Evolutionary conservation across 2,888 invertebrate genomes (phyloP), one percentile per base, ranked within the genome.

Genomic region (Hecatera dysodea): DNA sequence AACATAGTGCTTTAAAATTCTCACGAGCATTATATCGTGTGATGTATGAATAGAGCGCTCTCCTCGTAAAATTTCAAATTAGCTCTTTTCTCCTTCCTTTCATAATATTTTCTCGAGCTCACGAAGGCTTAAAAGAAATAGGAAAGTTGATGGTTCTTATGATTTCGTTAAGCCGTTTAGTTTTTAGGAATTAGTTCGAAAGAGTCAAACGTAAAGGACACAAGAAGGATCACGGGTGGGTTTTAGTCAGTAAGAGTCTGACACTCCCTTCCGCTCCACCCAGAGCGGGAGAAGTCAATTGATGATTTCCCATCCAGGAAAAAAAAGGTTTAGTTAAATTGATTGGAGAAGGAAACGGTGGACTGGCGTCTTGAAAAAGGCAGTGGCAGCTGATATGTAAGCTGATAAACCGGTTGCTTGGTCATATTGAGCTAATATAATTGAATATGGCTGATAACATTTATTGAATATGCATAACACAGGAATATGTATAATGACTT

Each of bases 41-140:
- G 61, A 76, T 72, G 67, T 73, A 77, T 80, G 78, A 80, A 78
- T 67, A 64, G 66, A 71, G 62, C 22, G 67, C 22, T 60, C 62
- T 67, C n/a, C 55, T 67, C 67, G 64, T 75, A 69, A 80, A 76
- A 82, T 78, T 80, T 86, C 33, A 85, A 77, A 85, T 82, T 78
- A 80, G 66, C 55, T 65, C 36, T 57, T 36, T 56, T 59, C 65
- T 63, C 12, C 44, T 27, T 33, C 27, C 59, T 63, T 65, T 77
- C 48, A 67, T 63, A 68, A 82, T 61, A 68, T 72, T 82, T 78
- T 72, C 66, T 73, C 44, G 36, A 69, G 67, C 29, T 53, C 15
- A 53, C 52, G 33, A 52, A 70, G 59, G 48, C 63, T 75, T 67
- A 71, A 50, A 56, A 44, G 29, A 62, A 55, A 46, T 53, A 59